Evolutionary conservation across 2,888 invertebrate species (phyloP).

Genomic region (Tiliacea citrago): DNA sequence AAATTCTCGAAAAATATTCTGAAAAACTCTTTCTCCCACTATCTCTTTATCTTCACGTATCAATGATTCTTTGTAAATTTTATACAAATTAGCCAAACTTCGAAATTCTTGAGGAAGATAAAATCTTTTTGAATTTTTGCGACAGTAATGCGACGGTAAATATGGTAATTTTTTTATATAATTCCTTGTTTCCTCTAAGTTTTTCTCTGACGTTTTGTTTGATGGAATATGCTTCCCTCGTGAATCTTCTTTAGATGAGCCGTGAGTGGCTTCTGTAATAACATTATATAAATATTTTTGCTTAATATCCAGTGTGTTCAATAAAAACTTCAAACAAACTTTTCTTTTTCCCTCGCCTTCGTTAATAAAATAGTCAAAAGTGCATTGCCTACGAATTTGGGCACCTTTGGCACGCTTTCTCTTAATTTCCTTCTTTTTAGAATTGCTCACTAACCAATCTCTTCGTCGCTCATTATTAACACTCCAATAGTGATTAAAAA

Average conservation of each 20-base stretch:
- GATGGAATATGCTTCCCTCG: background rate
- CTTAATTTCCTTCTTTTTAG: background rate
- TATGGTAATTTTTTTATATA: no score
- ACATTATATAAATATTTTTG: background rate
- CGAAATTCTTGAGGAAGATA: no score
- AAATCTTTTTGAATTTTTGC: no score
- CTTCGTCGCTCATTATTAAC: background rate
- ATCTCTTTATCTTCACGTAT: no score
- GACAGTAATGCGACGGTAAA: no score
- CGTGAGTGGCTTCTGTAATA: background rate
- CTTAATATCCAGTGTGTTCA: background rate
- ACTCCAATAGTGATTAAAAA: conserved; percentile 5
- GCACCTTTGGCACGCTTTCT: background rate
- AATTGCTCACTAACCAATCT: conserved; percentile 8
- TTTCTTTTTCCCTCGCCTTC: background rate
- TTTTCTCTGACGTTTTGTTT: no score
- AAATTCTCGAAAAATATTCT: no score
- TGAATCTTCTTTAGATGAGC: background rate
- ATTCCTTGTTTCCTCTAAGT: no score
- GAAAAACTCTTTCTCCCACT: no score
- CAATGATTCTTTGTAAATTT: no score
- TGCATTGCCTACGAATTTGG: background rate
- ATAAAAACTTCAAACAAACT: background rate
- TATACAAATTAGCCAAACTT: no score
- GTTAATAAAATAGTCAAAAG: background rate